Base-by-base conservation (phyloP, 2,797 vertebrate genomes). In the Clarias laeviceps region DNA sequence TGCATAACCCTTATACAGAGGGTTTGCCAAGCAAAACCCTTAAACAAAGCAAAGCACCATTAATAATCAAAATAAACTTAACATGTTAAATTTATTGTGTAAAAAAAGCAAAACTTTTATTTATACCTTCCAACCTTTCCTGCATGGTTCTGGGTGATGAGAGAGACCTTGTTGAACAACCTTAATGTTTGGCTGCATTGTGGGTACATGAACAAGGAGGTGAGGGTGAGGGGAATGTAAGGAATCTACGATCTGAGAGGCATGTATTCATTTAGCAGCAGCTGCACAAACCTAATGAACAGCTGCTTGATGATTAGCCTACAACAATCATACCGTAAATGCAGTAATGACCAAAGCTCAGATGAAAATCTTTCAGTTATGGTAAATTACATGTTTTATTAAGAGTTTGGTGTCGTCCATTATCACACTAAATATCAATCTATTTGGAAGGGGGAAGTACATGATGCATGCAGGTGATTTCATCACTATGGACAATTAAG, bases 271-370 rank as follows among this genome's bases (percentile, higher is more conserved):
- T 62, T 82, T 73, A 82, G 40, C 72, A 86, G 90, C 93, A 94
- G 92, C 94, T 94, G 93, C 88, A 8, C 64, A 72, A 79, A 83
- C 86, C 80, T 84, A 54, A 57, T 88, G 80, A 84, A 89, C 89
- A 91, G 89, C 82, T 90, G 89, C 90, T 89, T 88, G 87, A 70
- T 85, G 66, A 88, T 82, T 83, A 83, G 73, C 61, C 62, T 32
- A 69, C 72, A 89, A 79, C 85, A 82, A 54, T 54, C 50, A 54
- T 54, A 54, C 12, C 50, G 50, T 59, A 70, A 82, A 69, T 70
- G 45, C 3, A 50, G 61, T 40, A 69, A 6, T 69, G 54, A 76
- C 34, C n/a, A 57, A 50, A 72, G n/a, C 29, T 50, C 20, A 61
- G 5, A 32, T 32, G 1, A 80, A 54, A 50, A 50, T 68, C 27